phyloP scores from a whole-genome alignment of 2,113 vertebrate species.

The Podarcis raffonei region DNA sequence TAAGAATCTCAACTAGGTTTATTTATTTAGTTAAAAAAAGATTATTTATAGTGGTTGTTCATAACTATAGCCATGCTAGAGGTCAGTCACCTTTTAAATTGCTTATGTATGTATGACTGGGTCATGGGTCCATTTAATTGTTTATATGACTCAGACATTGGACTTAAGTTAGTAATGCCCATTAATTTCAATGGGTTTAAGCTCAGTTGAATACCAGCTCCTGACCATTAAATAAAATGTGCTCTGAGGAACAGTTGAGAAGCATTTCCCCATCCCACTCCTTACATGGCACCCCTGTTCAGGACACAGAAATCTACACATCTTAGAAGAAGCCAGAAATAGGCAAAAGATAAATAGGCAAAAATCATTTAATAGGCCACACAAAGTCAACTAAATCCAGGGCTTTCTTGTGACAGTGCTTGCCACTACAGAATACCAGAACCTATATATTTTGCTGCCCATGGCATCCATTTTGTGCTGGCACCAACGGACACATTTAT shows the following conservation, averaged over 20 bases:
- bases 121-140: not conserved
- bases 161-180: no score
- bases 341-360: slow-evolving; percentile 45
- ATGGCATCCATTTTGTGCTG: no score
- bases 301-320: slow-evolving; percentile 30
- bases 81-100: not conserved
- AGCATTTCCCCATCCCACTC: no score
- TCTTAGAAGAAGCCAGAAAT: slow-evolving; percentile 42
- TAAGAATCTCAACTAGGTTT: not conserved
- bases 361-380: slow-evolving; percentile 29
- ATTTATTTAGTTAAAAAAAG: not conserved
- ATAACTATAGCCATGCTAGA: not conserved
- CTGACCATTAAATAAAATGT: not conserved
- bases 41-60: not conserved
- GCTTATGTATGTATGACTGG: not conserved
- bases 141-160: not conserved
- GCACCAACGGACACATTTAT: no score
- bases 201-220: no score
- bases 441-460: no score
- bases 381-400: not conserved
- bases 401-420: no score
- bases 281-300: not conserved
- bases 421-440: no score
- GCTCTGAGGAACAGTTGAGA: not conserved
- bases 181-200: no score